Evolutionary conservation across 1,140 invertebrate species (phyloP).

Genomic region (Platyscapa corneri): DNA sequence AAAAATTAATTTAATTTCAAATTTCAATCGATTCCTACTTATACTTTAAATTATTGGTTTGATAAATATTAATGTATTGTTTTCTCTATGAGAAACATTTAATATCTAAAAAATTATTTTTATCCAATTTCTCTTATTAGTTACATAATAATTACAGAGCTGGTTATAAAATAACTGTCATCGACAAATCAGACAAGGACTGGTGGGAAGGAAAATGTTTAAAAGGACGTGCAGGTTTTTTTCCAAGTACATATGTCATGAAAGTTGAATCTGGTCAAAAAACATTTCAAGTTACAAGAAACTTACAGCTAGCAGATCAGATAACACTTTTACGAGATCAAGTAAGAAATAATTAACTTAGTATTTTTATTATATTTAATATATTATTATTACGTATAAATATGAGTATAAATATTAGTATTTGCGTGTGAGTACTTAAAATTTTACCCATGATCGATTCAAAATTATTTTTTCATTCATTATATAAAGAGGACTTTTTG

Average conservation of each 20-base stretch:
- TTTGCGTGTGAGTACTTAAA: too few relatives aligned
- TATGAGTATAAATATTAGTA: too few relatives aligned
- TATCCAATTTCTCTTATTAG: not conserved
- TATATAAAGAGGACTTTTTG: too few relatives aligned
- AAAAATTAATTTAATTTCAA: too few relatives aligned
- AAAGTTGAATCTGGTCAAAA: slow-evolving; percentile 91
- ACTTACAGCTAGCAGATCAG: slow-evolving; percentile 80
- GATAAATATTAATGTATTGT: too few relatives aligned
- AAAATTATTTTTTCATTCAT: too few relatives aligned
- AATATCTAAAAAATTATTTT: too few relatives aligned
- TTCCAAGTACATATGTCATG: slow-evolving; percentile 95
- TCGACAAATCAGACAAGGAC: slow-evolving; percentile 94
- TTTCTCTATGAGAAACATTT: too few relatives aligned
- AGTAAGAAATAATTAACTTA: slow-evolving; percentile 69
- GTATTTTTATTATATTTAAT: not conserved
- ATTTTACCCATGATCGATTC: too few relatives aligned
- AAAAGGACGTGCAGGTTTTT: slow-evolving; percentile 89
- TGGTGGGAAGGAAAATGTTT: slow-evolving; percentile 98
- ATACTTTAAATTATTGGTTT: too few relatives aligned
- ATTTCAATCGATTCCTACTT: too few relatives aligned
- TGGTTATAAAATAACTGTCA: slow-evolving; percentile 95
- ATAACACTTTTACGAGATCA: slow-evolving; percentile 82
- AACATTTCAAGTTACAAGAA: slow-evolving; percentile 87
- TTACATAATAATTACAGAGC: slow-evolving; percentile 76
- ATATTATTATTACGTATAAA: too few relatives aligned